Conservation (phyloP, 2,888 invertebrate genomes). For the Mimumesa dahlbomi region DNA sequence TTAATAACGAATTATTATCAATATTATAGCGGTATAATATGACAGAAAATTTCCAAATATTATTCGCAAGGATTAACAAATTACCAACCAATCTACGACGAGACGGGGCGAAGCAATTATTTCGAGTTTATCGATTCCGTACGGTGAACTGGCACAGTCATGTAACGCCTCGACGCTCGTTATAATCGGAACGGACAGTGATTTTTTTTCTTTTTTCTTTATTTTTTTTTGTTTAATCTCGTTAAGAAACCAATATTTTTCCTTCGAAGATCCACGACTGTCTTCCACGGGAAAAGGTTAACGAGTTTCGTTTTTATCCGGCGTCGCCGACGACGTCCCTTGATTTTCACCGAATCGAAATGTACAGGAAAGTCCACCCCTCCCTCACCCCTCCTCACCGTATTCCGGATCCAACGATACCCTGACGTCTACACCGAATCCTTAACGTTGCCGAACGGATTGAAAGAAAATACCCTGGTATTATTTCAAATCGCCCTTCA, state of each 20-base stretch:
- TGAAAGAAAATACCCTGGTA: constrained; percentile 76
- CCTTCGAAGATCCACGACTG: constrained; percentile 14
- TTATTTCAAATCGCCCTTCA: constrained; percentile 73
- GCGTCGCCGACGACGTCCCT: not conserved
- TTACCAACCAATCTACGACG: constrained; percentile 32
- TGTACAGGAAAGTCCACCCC: not conserved
- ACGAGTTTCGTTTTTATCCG: constrained; percentile 36
- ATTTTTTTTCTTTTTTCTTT: no score
- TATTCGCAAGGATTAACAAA: constrained; percentile 47
- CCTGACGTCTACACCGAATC: constrained; percentile 23
- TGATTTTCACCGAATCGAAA: not conserved
- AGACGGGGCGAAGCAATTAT: constrained; percentile 32
- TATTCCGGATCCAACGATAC: no score
- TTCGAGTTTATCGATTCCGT: constrained; percentile 23
- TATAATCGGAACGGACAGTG: not conserved
- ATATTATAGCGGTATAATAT: constrained; percentile 34
- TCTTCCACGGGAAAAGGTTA: constrained; percentile 37
- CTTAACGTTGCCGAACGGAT: constrained; percentile 70
- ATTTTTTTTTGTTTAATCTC: no score
- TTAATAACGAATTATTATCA: constrained; percentile 56
- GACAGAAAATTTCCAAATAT: constrained; percentile 38
- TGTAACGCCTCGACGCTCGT: not conserved
- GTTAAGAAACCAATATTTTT: constrained; percentile 37
- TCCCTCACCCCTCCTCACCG: not conserved
- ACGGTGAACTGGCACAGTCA: not conserved